phyloP scores from a whole-genome alignment of 2,797 vertebrate species.

The Eulemur mongoz region DNA sequence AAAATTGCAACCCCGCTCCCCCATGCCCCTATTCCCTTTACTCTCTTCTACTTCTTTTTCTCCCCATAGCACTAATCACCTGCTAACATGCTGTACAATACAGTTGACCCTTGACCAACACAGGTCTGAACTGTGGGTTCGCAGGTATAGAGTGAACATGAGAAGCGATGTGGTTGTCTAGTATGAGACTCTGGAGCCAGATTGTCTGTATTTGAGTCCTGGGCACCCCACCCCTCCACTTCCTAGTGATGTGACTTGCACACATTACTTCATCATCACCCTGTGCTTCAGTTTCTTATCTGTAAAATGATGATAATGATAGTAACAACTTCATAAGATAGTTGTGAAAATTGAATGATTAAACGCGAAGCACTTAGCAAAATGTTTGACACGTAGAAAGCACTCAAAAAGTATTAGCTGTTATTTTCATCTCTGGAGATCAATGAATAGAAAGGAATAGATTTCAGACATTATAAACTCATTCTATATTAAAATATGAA shows the following conservation, averaged over 20 bases:
- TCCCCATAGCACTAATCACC: background rate
- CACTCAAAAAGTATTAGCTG: background rate
- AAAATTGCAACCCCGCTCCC: background rate
- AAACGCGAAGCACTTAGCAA: background rate
- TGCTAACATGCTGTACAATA: background rate
- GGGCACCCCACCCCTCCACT: background rate
- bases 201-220: background rate
- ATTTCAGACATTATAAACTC: background rate
- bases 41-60: background rate
- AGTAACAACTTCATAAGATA: background rate
- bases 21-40: background rate
- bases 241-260: background rate
- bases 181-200: background rate
- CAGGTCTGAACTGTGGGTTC: background rate
- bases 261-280: background rate
- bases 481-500: slow-evolving; percentile 21
- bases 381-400: background rate
- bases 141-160: background rate
- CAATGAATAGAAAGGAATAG: slow-evolving; percentile 4
- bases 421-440: background rate
- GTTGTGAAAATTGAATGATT: background rate
- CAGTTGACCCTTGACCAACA: background rate
- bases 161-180: background rate
- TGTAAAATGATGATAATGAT: background rate
- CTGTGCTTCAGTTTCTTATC: background rate